Percentiles rank a stretch among this genome's conserved stretches.
Conservation (phyloP, 2,797 vertebrate species). For the Hapalemur alaotrensis region DNA sequence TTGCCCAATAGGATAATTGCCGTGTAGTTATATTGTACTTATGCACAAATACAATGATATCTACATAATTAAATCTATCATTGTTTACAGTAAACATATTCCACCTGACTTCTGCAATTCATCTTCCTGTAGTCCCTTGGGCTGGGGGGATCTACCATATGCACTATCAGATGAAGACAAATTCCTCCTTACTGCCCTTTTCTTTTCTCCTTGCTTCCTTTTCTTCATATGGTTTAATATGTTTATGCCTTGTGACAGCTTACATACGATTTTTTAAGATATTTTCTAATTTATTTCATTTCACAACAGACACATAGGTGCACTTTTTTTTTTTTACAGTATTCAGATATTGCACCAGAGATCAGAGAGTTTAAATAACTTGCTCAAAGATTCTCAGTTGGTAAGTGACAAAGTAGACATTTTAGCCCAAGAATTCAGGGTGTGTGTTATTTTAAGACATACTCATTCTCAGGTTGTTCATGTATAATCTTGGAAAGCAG, state of each 20-base stretch:
- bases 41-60: neutral
- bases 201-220: neutral
- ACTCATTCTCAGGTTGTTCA: neutral
- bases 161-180: neutral
- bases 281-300: neutral
- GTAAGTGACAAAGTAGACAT: neutral
- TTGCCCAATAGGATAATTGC: neutral
- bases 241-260: neutral
- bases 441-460: neutral
- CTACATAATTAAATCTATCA: constrained; percentile 12
- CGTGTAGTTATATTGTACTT: neutral
- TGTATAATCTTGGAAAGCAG: neutral
- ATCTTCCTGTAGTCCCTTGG: neutral
- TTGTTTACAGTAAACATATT: neutral
- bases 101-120: neutral
- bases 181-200: neutral
- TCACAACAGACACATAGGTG: neutral
- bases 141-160: neutral
- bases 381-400: neutral
- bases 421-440: neutral
- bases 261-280: neutral
- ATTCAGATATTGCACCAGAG: neutral
- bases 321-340: neutral
- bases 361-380: neutral
- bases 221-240: neutral